Percentiles rank a stretch among this genome's conserved stretches.
Evolutionary conservation across 1,140 invertebrate species (phyloP).

Genomic region (Lepidostoma basale): DNA sequence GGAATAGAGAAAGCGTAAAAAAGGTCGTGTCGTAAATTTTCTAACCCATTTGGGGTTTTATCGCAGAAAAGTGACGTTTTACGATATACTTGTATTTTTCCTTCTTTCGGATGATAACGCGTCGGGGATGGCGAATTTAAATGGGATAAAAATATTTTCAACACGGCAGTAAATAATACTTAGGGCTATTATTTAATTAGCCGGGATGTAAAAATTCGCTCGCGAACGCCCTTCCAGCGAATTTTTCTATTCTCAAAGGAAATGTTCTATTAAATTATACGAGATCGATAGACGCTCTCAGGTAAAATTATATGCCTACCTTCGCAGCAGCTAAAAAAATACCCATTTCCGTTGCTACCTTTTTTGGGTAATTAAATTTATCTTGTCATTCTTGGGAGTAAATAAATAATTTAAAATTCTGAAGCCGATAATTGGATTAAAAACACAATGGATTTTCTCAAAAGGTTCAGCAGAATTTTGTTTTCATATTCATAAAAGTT

Average conservation of each 20-base stretch:
- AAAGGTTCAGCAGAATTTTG: too few relatives aligned
- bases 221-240: constrained; percentile 16
- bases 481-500: too few relatives aligned
- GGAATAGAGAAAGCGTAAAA: constrained; percentile 44
- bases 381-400: background rate
- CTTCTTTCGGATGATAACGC: constrained; percentile 1
- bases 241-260: constrained; percentile 46
- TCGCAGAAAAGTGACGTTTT: constrained; percentile 45
- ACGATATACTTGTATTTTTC: constrained; percentile 35
- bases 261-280: constrained; percentile 43
- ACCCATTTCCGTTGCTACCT: background rate
- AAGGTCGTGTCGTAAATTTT: constrained; percentile 44
- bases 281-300: constrained; percentile 38
- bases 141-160: constrained; percentile 37
- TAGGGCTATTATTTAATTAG: constrained; percentile 46
- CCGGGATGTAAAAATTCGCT: constrained; percentile 40
- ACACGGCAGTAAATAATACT: constrained; percentile 44
- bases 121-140: constrained; percentile 20
- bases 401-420: background rate
- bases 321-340: constrained; percentile 14
- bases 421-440: background rate
- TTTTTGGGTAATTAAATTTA: constrained; percentile 18
- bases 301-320: constrained; percentile 30
- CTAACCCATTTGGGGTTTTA: constrained; percentile 40
- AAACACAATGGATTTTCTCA: too few relatives aligned